Evolutionary conservation across 92 coral and sea anemone species (phyloP).

Genomic region (Heteractis magnifica): DNA sequence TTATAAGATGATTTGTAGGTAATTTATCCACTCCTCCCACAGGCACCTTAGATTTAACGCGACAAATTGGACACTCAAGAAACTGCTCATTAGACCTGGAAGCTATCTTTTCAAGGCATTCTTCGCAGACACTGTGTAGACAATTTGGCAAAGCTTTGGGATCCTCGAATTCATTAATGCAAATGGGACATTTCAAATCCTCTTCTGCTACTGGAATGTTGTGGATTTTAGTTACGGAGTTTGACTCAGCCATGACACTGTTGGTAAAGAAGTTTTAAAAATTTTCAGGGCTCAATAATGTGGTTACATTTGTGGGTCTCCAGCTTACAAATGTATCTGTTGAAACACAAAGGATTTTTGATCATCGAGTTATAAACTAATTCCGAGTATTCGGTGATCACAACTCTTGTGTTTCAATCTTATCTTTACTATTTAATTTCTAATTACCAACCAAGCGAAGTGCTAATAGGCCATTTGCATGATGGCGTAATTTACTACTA

Average conservation of each 20-base stretch:
- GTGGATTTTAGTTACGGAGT: background rate
- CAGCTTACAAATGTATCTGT: too few species aligned
- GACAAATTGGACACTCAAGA: slow-evolving; percentile 48
- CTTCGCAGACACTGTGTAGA: slow-evolving; percentile 49
- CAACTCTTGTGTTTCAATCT: too few species aligned
- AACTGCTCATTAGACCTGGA: background rate
- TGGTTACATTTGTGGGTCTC: too few species aligned
- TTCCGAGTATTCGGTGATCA: too few species aligned
- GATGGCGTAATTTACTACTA: too few species aligned
- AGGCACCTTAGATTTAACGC: slow-evolving; percentile 38
- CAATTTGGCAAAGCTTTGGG: slow-evolving; percentile 54
- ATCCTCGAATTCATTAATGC: slow-evolving; percentile 53
- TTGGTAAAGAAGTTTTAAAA: background rate
- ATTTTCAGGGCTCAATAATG: background rate
- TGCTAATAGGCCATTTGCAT: too few species aligned
- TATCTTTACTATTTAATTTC: too few species aligned
- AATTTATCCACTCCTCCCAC: slow-evolving; percentile 39
- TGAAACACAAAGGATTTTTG: too few species aligned
- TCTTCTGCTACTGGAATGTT: background rate
- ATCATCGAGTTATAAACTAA: too few species aligned
- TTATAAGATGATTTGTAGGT: slow-evolving; percentile 43
- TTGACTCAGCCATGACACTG: background rate
- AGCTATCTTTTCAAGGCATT: slow-evolving; percentile 22
- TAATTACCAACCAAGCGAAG: too few species aligned
- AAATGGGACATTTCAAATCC: slow-evolving; percentile 50